Base-by-base conservation (phyloP, 2,113 vertebrate genomes). In the Onychostoma macrolepis region DNA sequence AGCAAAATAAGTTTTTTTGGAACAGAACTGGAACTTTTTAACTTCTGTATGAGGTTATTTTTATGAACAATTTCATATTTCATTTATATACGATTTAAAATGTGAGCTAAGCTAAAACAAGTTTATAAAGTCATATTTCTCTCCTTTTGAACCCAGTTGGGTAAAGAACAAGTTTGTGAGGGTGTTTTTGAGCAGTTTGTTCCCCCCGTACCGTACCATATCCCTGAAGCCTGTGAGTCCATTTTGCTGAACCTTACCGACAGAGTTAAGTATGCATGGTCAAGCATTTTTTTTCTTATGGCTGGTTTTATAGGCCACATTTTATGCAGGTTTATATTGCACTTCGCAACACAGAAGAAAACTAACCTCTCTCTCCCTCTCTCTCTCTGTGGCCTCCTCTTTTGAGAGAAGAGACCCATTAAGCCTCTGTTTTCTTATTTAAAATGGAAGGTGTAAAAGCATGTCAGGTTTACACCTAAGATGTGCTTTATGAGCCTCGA, bases 251-350 rank as follows among this genome's bases (percentile, higher is more conserved):
- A 67, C 77, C 38, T 26, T 61, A 72, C 53, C 33, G 87, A 87
- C 50, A 87, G 63, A 88, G 80, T 93, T 85, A 94, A 93, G 92
- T 91, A 94, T 94, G 91, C 90, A 93, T 90, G 88, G 67, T 76
- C 72, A 89, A 89, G 91, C 80, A 86, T 89, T 85, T 83, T 80
- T 86, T 88, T n/a, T n/a, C 89, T 93, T 87, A 79, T 75, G 83
- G 33, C 82, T 80, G 58, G 56, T 87, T 83, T 85, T 77, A 90
- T 84, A 10, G 84, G 56, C 65, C 79, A 81, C 79, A 67, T 77
- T 89, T 72, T 53, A 91, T 90, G 78, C 87, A 87, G 75, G 87
- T 86, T 92, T 69, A 33, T 88, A 56, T 83, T 88, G 69, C 58
- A 67, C 69, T 84, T 56, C 50, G 58, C 87, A 87, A 92, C 91